A percentile compares a stretch with the other conserved stretches of the same genome.
Evolutionary conservation across 2,888 invertebrate species (phyloP).

Genomic region (Oxystoma pomonae): DNA sequence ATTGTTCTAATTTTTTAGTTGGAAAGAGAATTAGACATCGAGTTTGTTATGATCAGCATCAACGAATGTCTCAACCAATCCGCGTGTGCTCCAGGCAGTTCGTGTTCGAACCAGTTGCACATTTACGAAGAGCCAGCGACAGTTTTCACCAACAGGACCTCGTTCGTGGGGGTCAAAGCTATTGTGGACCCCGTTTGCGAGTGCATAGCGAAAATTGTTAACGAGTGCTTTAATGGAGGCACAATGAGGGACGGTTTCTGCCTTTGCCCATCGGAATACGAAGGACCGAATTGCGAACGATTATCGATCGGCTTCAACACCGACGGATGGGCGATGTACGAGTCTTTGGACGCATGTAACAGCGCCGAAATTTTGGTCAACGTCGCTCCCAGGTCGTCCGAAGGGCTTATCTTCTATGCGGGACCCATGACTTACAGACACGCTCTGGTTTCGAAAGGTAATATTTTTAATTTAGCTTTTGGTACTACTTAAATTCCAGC

Average conservation of each 20-base stretch:
- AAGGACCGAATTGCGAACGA: conserved; percentile 88
- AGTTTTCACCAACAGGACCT: conserved; percentile 89
- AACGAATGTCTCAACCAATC: conserved; percentile 84
- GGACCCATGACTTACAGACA: conserved; percentile 65
- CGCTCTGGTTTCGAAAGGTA: conserved; percentile 63
- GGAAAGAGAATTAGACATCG: conserved; percentile 66
- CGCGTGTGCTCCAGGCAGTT: conserved; percentile 61
- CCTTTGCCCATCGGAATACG: conserved; percentile 70
- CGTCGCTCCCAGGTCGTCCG: conserved; percentile 68
- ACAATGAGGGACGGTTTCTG: conserved; percentile 60
- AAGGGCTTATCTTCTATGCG: conserved; percentile 86
- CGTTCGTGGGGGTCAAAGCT: conserved; percentile 90
- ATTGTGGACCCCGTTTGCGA: conserved; percentile 75
- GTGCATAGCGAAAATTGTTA: conserved; percentile 42
- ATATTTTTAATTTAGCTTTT: conserved; percentile 7
- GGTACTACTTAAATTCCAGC: not conserved
- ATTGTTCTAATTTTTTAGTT: conserved; percentile 55
- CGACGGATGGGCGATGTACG: conserved; percentile 92
- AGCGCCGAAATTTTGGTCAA: conserved; percentile 78
- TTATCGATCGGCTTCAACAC: conserved; percentile 84
- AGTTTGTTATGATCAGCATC: conserved; percentile 84
- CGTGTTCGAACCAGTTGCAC: conserved; percentile 76
- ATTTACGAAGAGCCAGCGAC: conserved; percentile 66
- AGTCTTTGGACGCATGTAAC: conserved; percentile 80
- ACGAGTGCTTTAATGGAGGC: conserved; percentile 47